Evolutionary conservation across 2,113 vertebrate species (phyloP), one percentile per base, ranked within the genome.

Genomic region (Lophotis ruficrista): DNA sequence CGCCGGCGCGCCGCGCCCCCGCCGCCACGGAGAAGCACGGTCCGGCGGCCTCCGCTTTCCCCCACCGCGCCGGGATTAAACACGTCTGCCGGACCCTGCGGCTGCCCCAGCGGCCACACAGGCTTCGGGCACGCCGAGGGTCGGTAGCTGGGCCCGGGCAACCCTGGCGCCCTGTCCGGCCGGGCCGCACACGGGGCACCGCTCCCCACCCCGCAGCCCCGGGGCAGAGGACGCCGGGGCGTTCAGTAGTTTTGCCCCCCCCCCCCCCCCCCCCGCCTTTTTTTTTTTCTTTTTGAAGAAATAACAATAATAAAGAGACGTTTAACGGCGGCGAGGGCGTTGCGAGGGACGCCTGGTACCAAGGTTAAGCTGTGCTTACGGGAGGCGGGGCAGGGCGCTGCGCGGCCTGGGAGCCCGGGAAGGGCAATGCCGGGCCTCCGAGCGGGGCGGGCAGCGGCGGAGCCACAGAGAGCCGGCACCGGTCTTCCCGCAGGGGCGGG

Each of bases 11-110:
- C 35, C 14, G 78, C 43, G 21, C 10, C 7, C 8, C 1, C 2
- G 10, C 28, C 11, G 50, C n/a, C 9, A 0, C 2, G 16, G 18
- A 4, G 21, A 18, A 28, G 9, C 31, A 2, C 31, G 0, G 8
- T 31, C 16, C 30, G 4, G 47, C 6, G 7, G 28, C 33, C 41
- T 43, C 41, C 41, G 41, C 41, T 43, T 43, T 43, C 15, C 41
- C 12, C 41, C 5, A 41, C 41, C 14, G 41, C 41, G 33, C 54
- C 1, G 68, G n/a, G 9, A 24, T 4, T 7, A 8, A 28, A 10
- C 7, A 27, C 15, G 18, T 4, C 16, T 18, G 30, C 51, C 7
- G 23, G 20, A 4, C 10, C 15, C 24, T 12, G 18, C 27, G 8
- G 5, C 14, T 3, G 30, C 21, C 48, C 28, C 20, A 3, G 66